phyloP scores from a whole-genome alignment of 2,113 vertebrate genomes.

The Nycticryphes semicollaris region DNA sequence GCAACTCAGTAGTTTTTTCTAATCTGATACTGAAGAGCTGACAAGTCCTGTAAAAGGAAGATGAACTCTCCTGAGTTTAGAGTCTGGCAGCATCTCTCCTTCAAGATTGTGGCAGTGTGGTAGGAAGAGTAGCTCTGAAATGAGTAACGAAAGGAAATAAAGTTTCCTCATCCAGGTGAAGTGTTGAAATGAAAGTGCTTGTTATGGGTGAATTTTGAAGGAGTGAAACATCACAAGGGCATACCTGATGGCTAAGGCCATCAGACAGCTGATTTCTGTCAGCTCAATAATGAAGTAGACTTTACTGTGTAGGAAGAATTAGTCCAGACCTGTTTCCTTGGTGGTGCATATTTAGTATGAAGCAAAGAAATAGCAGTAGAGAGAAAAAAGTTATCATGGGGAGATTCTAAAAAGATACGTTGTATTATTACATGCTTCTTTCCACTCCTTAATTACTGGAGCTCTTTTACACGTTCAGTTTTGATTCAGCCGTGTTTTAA shows the following conservation, averaged over 20 bases:
- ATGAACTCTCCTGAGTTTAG: neutral
- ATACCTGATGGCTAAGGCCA: neutral
- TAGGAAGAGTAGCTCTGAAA: neutral
- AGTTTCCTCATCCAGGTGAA: neutral
- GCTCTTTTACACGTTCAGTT: neutral
- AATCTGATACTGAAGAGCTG: neutral
- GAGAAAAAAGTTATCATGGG: neutral
- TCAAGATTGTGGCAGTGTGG: neutral
- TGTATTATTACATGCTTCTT: neutral
- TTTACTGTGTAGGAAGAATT: neutral
- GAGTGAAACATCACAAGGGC: neutral
- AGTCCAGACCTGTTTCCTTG: neutral
- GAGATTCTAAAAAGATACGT: neutral
- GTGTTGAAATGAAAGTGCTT: neutral
- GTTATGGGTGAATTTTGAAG: neutral
- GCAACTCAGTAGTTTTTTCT: neutral
- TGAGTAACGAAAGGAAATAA: neutral
- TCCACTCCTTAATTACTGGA: neutral
- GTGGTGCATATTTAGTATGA: neutral
- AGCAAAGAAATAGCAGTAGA: neutral
- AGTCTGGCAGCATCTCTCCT: neutral
- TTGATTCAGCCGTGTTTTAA: neutral
- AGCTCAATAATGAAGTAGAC: neutral
- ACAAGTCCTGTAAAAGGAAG: neutral
- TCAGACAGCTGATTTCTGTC: neutral